Conservation (phyloP, 2,113 vertebrate genomes). For the Brienomyrus brachyistius region DNA sequence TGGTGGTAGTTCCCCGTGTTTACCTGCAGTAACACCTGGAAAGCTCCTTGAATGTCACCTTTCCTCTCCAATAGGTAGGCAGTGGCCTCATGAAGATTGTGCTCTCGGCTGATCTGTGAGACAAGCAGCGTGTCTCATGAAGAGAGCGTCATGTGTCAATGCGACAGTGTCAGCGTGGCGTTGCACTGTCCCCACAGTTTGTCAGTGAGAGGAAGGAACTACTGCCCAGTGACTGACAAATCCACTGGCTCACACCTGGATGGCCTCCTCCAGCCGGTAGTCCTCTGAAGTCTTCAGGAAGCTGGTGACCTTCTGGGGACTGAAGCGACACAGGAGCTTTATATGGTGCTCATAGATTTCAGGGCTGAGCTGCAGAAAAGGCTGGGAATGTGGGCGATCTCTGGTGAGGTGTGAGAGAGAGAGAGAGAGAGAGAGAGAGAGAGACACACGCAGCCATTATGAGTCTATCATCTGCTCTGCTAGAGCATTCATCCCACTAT, state of each 20-base stretch:
- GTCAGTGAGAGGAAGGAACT: not conserved
- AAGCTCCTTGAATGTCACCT: conserved; percentile 81
- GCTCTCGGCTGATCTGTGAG: conserved; percentile 73
- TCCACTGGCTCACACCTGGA: conserved; percentile 60
- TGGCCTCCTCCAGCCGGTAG: conserved; percentile 83
- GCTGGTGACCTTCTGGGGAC: conserved; percentile 64
- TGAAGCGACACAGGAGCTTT: conserved; percentile 75
- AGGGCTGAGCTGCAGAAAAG: conserved; percentile 55
- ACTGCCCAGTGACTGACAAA: not conserved
- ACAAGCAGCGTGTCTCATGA: conserved; percentile 4
- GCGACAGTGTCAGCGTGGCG: not conserved
- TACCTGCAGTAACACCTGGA: conserved; percentile 83
- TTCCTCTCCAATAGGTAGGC: conserved; percentile 86
- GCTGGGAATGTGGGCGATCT: conserved; percentile 64
- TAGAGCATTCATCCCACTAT: not conserved
- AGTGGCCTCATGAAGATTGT: conserved; percentile 74
- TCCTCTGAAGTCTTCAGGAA: conserved; percentile 74
- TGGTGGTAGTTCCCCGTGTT: not conserved
- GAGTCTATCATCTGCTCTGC: not conserved
- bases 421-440: not conserved
- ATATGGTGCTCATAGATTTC: conserved; percentile 75
- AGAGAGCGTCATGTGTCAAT: not conserved
- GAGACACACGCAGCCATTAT: not conserved
- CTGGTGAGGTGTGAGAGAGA: conserved; percentile 45
- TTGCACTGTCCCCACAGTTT: not conserved